Evolutionary conservation across 2,888 invertebrate species (phyloP).

Genomic region (Hyposoter didymator): DNA sequence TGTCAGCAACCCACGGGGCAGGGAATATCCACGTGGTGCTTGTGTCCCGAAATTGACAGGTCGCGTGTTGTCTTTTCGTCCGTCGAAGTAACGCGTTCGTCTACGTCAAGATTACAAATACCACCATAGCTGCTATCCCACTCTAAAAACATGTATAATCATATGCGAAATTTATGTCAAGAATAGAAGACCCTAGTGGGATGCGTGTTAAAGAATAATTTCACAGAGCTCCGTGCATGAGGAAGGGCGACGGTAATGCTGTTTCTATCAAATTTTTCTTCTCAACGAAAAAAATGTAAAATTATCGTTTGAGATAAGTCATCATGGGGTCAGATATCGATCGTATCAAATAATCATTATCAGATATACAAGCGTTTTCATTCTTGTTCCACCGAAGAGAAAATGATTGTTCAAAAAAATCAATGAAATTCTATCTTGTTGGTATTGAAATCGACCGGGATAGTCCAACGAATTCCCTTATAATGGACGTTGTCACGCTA

Average conservation of each 20-base stretch:
- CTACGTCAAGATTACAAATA: conserved; percentile 16
- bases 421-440: conserved; percentile 15
- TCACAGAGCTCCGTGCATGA: conserved; percentile 33
- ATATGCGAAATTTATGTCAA: conserved; percentile 9
- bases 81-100: conserved; percentile 25
- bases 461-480: not conserved
- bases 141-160: not conserved
- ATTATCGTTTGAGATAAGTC: not conserved
- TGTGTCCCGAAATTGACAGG: conserved; percentile 55
- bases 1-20: not conserved
- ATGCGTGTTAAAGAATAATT: conserved; percentile 61
- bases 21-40: conserved; percentile 9
- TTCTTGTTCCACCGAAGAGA: conserved; percentile 1
- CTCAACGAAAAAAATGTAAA: not conserved
- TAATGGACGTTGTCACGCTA: conserved; percentile 45
- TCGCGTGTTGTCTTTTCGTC: conserved; percentile 53
- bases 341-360: conserved; percentile 43
- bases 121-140: not conserved
- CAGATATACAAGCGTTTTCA: conserved; percentile 10
- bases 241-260: conserved; percentile 11
- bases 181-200: not conserved
- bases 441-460: conserved; percentile 25
- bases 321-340: not conserved
- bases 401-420: conserved; percentile 11
- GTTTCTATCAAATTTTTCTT: not conserved